These are phyloP conservation scores for Sipha flava DNA, from an alignment of 1,140 invertebrate genomes.

Conservation along the genomic window DNA sequence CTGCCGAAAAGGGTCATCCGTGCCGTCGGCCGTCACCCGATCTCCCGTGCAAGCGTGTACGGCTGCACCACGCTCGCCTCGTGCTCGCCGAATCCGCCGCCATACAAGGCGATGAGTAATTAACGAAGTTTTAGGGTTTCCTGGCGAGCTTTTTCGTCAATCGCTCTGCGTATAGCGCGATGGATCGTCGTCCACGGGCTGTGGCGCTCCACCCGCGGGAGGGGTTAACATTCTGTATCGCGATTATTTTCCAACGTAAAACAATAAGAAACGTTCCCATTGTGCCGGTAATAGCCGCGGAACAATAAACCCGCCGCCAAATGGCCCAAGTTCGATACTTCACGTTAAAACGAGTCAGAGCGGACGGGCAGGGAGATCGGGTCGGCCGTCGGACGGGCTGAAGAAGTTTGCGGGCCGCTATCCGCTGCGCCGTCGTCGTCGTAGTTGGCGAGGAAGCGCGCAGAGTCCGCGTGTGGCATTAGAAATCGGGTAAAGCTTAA, in stretches of 20 bases:
- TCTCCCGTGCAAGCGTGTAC: too few relatives aligned
- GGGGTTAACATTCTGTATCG: neutral
- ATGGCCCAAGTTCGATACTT: slow-evolving; percentile 26
- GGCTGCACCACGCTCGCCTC: too few relatives aligned
- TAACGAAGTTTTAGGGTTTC: slow-evolving; percentile 18
- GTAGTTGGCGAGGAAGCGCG: too few relatives aligned
- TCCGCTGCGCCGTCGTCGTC: too few relatives aligned
- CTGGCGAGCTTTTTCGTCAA: neutral
- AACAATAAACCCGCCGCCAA: slow-evolving; percentile 24
- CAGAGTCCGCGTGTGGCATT: neutral
- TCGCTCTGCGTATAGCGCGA: too few relatives aligned
- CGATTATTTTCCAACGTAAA: slow-evolving; percentile 22
- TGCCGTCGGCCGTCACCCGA: neutral
- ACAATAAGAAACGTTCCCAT: slow-evolving; percentile 23
- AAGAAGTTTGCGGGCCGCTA: neutral
- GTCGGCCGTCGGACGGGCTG: too few relatives aligned
- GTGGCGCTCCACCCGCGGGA: too few relatives aligned
- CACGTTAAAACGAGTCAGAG: neutral
- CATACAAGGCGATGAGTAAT: slow-evolving; percentile 8
- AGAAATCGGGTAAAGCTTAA: neutral
- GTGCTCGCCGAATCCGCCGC: neutral
- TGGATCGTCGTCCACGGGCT: too few relatives aligned
- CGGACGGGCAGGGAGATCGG: neutral
- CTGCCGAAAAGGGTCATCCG: neutral
- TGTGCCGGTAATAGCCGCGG: slow-evolving; percentile 5